Evolutionary conservation across 64 coral and sea anemone genomes (phyloP).

Genomic region (Stichodactyla helianthus): DNA sequence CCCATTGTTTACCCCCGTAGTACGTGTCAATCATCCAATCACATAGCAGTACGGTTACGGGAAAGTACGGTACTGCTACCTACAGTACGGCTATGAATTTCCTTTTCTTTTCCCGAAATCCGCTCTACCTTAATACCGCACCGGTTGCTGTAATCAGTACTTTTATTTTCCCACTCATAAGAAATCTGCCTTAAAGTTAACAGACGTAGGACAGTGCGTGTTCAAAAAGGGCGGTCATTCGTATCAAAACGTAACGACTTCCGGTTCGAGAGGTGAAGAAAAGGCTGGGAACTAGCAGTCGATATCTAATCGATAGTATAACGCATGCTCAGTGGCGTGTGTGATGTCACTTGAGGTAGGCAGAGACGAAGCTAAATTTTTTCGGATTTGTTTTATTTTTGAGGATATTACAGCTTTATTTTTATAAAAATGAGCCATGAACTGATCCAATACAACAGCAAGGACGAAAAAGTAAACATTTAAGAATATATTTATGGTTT

Average conservation of each 20-base stretch:
- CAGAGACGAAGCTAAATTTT: slow-evolving; percentile 48
- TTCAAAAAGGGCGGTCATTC: slow-evolving; percentile 9
- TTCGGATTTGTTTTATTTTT: slow-evolving; percentile 53
- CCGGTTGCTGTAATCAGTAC: no score
- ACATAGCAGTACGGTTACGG: no score
- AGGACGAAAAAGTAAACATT: slow-evolving; percentile 86
- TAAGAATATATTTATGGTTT: slow-evolving; percentile 4
- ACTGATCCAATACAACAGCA: slow-evolving; percentile 63
- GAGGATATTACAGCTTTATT: slow-evolving; percentile 56
- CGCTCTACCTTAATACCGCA: no score
- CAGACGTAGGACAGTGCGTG: background rate
- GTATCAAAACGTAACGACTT: slow-evolving; percentile 6
- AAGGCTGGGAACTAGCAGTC: slow-evolving; percentile 8
- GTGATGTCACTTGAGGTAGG: slow-evolving; percentile 80
- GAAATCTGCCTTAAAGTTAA: no score
- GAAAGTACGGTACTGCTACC: no score
- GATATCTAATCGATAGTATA: slow-evolving; percentile 21
- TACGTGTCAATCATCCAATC: no score
- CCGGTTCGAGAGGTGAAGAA: background rate
- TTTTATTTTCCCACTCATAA: no score
- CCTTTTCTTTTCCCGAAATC: no score
- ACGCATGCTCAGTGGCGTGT: slow-evolving; percentile 58
- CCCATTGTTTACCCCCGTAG: no score
- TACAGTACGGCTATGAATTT: no score
- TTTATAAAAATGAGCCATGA: slow-evolving; percentile 82